Evolutionary conservation across 30 jellyfish, hydroid and myxozoan species (phyloP).

Genomic region (Pelagia noctiluca): DNA sequence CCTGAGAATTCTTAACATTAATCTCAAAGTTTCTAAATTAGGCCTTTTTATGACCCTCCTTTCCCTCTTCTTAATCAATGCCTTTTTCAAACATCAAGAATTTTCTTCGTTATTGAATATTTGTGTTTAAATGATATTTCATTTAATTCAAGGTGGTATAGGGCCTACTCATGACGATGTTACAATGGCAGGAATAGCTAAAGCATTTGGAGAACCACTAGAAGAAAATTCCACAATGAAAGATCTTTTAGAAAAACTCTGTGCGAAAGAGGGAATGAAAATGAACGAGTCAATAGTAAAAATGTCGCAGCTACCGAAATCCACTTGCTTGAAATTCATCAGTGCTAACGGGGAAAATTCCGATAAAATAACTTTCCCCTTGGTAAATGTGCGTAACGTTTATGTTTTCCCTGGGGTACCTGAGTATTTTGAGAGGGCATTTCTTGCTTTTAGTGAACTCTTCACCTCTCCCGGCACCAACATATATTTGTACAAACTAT

Average conservation of each 20-base stretch:
- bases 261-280: conserved; percentile 10
- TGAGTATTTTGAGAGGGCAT: conserved; percentile 73
- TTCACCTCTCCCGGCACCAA: conserved; percentile 58
- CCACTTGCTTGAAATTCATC: conserved; percentile 64
- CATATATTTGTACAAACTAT: conserved; percentile 68
- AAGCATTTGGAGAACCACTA: conserved; percentile 79
- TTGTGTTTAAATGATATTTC: too few species aligned
- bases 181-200: conserved; percentile 82
- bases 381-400: conserved; percentile 67
- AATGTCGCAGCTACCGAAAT: conserved; percentile 80
- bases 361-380: conserved; percentile 55
- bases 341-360: conserved; percentile 34
- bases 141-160: too few species aligned
- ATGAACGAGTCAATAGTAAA: conserved; percentile 51
- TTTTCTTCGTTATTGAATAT: too few species aligned
- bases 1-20: too few species aligned
- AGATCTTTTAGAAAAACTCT: conserved; percentile 29
- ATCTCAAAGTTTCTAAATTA: too few species aligned
- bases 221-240: conserved; percentile 46
- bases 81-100: too few species aligned
- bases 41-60: too few species aligned
- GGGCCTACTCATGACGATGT: conserved; percentile 99
- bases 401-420: conserved; percentile 94
- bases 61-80: too few species aligned
- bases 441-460: conserved; percentile 46